Evolutionary conservation across 2,888 invertebrate species (phyloP).

Genomic region (Ctena decussata): DNA sequence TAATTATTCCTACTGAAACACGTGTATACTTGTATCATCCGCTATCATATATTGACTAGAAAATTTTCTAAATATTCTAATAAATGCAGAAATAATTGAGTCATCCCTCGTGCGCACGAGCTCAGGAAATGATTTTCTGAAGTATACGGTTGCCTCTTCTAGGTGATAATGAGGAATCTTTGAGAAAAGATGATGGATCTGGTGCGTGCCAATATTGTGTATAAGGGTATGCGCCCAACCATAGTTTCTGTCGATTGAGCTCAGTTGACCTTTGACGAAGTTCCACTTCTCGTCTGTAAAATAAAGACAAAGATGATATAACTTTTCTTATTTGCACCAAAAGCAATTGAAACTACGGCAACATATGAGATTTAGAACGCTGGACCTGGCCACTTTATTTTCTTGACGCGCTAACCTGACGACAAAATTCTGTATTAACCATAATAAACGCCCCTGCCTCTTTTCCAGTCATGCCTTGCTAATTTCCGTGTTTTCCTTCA

Average conservation of each 20-base stretch:
- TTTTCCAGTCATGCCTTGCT: too few relatives aligned
- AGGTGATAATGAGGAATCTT: constrained; percentile 85
- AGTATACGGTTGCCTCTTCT: constrained; percentile 82
- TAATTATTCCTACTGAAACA: constrained; percentile 70
- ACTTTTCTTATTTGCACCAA: too few relatives aligned
- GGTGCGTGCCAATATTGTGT: constrained; percentile 84
- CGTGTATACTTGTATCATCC: constrained; percentile 66
- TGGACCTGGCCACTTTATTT: too few relatives aligned
- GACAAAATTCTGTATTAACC: too few relatives aligned
- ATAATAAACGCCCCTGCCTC: too few relatives aligned
- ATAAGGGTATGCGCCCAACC: constrained; percentile 83
- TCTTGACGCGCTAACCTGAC: too few relatives aligned
- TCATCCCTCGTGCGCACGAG: constrained; percentile 80
- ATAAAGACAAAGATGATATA: too few relatives aligned
- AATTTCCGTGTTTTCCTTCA: too few relatives aligned
- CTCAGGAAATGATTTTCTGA: constrained; percentile 80
- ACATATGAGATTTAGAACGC: too few relatives aligned
- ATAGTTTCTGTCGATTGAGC: constrained; percentile 84
- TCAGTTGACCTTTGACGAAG: constrained; percentile 85
- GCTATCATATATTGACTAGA: constrained; percentile 65
- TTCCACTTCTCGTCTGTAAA: constrained; percentile 79
- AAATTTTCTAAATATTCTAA: constrained; percentile 82
- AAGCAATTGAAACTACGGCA: too few relatives aligned
- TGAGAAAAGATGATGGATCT: constrained; percentile 85
- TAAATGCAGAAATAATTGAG: constrained; percentile 79